These are phyloP conservation scores for Diabrotica virgifera DNA, from an alignment of 1,140 invertebrate species.

Conservation along the genomic window DNA sequence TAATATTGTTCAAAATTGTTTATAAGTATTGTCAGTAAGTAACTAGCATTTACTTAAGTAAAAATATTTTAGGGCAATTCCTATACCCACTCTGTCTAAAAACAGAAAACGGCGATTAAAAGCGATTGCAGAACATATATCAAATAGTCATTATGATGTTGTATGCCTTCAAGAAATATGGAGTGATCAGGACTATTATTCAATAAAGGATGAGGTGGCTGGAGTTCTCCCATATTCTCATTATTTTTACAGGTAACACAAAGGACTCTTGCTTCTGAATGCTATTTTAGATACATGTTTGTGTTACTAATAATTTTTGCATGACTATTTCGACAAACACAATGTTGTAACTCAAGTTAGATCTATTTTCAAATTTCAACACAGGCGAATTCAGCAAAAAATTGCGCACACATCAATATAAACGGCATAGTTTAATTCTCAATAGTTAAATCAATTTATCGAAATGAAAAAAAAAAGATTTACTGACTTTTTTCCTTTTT, in stretches of 20 bases:
- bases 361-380: too few species aligned
- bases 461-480: too few species aligned
- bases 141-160: constrained; percentile 73
- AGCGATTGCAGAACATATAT: constrained; percentile 75
- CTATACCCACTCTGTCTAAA: constrained; percentile 73
- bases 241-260: constrained; percentile 85
- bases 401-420: too few species aligned
- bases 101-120: constrained; percentile 71
- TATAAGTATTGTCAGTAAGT: constrained; percentile 9
- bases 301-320: background rate
- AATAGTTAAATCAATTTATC: too few species aligned
- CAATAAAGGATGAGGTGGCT: constrained; percentile 61
- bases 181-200: constrained; percentile 73
- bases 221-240: constrained; percentile 75
- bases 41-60: constrained; percentile 14
- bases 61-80: constrained; percentile 61
- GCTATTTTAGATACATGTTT: background rate
- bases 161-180: constrained; percentile 93
- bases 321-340: too few species aligned
- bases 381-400: too few species aligned
- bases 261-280: background rate
- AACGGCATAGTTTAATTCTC: too few species aligned
- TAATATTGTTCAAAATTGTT: constrained; percentile 13
- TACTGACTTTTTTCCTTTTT: too few species aligned
- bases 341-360: too few species aligned